Evolutionary conservation across 2,113 vertebrate genomes (phyloP).

Genomic region (Parus major): DNA sequence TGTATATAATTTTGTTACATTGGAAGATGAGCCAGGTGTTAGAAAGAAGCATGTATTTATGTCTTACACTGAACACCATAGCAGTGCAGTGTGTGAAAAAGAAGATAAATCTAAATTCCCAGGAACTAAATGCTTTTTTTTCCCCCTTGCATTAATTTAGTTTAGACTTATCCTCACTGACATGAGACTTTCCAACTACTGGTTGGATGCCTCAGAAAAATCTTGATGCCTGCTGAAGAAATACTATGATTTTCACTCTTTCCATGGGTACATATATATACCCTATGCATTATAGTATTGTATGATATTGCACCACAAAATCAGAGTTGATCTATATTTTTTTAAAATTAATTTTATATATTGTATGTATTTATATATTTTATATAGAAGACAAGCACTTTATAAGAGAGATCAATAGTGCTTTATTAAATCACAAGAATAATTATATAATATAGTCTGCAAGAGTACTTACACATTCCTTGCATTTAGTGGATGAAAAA

Average conservation of each 20-base stretch:
- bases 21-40: background rate
- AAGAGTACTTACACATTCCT: background rate
- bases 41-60: background rate
- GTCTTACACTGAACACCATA: background rate
- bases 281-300: background rate
- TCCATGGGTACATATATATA: background rate
- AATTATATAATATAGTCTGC: background rate
- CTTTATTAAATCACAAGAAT: background rate
- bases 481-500: background rate
- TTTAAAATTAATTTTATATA: background rate
- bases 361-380: background rate
- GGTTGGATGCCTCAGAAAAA: background rate
- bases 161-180: background rate
- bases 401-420: background rate
- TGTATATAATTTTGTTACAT: background rate
- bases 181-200: background rate
- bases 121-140: background rate
- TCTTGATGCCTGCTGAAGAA: background rate
- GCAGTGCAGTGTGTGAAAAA: background rate
- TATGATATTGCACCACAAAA: background rate
- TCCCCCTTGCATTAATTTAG: background rate
- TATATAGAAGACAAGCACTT: background rate
- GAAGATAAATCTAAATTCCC: background rate
- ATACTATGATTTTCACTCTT: background rate
- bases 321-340: background rate